Evolutionary conservation across 2,113 vertebrate species (phyloP).

Genomic region (Trichechus manatus): DNA sequence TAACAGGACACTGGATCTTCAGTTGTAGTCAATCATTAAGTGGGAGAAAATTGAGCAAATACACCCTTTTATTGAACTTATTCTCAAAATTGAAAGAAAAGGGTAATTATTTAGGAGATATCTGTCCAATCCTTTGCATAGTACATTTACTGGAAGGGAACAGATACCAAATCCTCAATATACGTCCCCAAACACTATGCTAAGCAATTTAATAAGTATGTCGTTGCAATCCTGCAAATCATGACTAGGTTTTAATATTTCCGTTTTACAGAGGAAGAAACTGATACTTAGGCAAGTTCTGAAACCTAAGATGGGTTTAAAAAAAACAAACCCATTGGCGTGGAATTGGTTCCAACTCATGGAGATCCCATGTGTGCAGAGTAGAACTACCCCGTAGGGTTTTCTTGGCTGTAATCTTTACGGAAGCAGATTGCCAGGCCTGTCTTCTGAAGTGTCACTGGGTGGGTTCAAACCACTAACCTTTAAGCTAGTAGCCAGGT

Average conservation of each 20-base stretch:
- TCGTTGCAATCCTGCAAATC: background rate
- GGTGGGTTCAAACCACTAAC: background rate
- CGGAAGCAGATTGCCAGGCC: background rate
- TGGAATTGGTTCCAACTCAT: background rate
- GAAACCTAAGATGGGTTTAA: background rate
- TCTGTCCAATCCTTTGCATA: background rate
- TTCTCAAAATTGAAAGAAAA: conserved; percentile 30
- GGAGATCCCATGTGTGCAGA: background rate
- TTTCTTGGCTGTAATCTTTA: background rate
- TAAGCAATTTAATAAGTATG: background rate
- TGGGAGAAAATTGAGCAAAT: background rate
- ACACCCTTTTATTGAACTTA: background rate
- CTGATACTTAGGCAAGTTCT: background rate
- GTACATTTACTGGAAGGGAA: background rate
- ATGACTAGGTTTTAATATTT: background rate
- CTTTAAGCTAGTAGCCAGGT: background rate
- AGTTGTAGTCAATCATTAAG: background rate
- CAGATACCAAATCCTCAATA: background rate
- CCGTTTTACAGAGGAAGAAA: background rate
- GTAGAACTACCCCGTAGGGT: background rate
- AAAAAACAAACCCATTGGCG: background rate
- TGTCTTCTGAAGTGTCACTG: background rate
- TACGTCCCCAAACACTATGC: background rate
- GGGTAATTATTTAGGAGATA: background rate
- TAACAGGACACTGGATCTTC: background rate